These are phyloP conservation scores for Brachionus koreanus DNA, from an alignment of 1,140 invertebrate species.

Conservation along the genomic window DNA sequence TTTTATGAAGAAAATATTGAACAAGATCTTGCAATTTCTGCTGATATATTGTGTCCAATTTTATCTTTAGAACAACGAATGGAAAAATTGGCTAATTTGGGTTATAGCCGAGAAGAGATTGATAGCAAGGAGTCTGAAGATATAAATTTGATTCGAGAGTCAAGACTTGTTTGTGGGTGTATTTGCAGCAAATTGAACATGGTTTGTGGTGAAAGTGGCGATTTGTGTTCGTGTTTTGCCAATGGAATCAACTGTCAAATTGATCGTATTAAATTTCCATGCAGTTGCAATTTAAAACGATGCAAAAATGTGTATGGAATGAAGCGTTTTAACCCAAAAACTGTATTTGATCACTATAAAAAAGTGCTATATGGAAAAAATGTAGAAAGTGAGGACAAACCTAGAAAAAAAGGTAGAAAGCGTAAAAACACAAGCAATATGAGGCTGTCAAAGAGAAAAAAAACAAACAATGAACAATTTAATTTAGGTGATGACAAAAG, in stretches of 20 bases:
- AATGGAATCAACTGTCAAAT: slow-evolving; percentile 95
- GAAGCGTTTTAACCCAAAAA: slow-evolving; percentile 33
- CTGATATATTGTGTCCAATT: slow-evolving; percentile 25
- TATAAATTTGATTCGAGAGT: slow-evolving; percentile 82
- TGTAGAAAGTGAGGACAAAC: not conserved
- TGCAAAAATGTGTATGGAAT: slow-evolving; percentile 81
- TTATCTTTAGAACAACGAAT: slow-evolving; percentile 18
- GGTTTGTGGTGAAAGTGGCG: slow-evolving; percentile 75
- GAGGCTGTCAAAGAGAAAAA: not conserved
- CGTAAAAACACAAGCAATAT: not conserved
- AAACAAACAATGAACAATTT: not conserved
- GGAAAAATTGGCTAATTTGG: not conserved
- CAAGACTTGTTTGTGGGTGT: slow-evolving; percentile 84
- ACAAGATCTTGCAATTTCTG: not conserved
- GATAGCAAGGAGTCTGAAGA: slow-evolving; percentile 89
- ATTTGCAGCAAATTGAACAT: slow-evolving; percentile 71
- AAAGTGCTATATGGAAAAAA: not conserved
- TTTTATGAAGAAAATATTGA: slow-evolving; percentile 12
- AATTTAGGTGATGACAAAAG: not conserved
- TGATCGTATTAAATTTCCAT: slow-evolving; percentile 89
- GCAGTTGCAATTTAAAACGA: slow-evolving; percentile 86
- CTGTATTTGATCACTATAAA: not conserved
- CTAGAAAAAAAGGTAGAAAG: not conserved
- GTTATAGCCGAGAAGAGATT: slow-evolving; percentile 66
- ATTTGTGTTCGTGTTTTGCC: slow-evolving; percentile 85